Base-by-base conservation (phyloP, 1,140 invertebrate species). In the Megalonaias nervosa region DNA sequence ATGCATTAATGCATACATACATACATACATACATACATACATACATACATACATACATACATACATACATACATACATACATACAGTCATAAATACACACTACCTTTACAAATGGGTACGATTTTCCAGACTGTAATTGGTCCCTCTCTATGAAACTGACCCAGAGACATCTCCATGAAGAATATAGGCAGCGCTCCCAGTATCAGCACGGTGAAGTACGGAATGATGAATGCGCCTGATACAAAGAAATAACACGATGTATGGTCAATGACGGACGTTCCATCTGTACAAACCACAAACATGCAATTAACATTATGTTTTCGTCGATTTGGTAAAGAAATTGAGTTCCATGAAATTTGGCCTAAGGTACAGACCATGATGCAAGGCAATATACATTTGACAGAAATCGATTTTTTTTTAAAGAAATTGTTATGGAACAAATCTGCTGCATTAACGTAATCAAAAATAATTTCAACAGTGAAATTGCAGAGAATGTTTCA, bases 21-120 rank as follows among this genome's bases (percentile, higher is more conserved):
- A 48, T 48, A 48, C 38, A 48, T 48, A 48, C 38, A 48, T 48
- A 48, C 38, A 48, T 48, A 48, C 38, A 64, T 48, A 48, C 38
- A 9, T 0, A 64, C 38, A 38, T 38, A 38, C 9, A 38, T 38
- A 38, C 38, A 38, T 38, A 38, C 38, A 38, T 38, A 38, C 38
- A 38, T 38, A 38, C 9, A 38, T 38, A 38, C 38, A 38, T 38
- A 38, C 38, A 38, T 38, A 48, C 38, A 48, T 48, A 48, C 38
- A 48, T 48, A 48, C 11, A 48, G 5, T 9, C 38, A 48, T 48
- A 48, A 4, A 48, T 48, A 48, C 38, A 48, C 9, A 48, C 38
- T 84, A 98, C 98, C 98, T 94, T 99, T 99, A 64, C 99, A 94
- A 55, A 98, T 95, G 0, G 98, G 98, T 89, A 97, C 98, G 86